Percentiles rank a stretch among this genome's conserved stretches.
These are phyloP conservation scores for Heliothis subflexa DNA, from an alignment of 1,140 invertebrate genomes.

Conservation along the genomic window DNA sequence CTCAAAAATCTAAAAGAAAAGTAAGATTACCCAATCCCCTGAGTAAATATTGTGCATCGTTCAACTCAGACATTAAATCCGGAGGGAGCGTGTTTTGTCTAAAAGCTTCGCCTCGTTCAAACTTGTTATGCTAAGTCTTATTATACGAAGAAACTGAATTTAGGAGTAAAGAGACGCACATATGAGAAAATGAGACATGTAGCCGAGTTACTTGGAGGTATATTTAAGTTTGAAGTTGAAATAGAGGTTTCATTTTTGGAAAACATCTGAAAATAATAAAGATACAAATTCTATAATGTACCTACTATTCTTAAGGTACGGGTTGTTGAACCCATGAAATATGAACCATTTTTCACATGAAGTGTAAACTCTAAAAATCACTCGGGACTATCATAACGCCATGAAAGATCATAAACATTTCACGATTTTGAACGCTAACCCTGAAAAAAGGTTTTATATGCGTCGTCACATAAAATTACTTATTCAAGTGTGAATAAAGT, in stretches of 20 bases:
- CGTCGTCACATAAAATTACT: conserved; percentile 42
- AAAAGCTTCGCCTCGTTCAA: conserved; percentile 80
- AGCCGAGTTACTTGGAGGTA: too few species aligned
- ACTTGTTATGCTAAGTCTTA: conserved; percentile 62
- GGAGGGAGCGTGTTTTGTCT: conserved; percentile 67
- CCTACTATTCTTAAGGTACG: too few species aligned
- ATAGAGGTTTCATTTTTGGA: too few species aligned
- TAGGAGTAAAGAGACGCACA: not conserved
- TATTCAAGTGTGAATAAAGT: conserved; percentile 54
- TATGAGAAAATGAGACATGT: conserved; percentile 4
- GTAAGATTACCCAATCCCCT: conserved; percentile 34
- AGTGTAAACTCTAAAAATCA: conserved; percentile 35
- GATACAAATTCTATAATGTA: too few species aligned
- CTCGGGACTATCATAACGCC: conserved; percentile 19
- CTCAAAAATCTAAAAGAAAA: conserved; percentile 15
- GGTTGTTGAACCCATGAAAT: not conserved
- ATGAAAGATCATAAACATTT: conserved; percentile 28
- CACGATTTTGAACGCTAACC: conserved; percentile 32
- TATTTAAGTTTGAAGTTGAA: too few species aligned
- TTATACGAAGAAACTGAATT: conserved; percentile 58
- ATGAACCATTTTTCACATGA: conserved; percentile 6
- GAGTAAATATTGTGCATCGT: conserved; percentile 58
- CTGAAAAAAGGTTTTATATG: conserved; percentile 33
- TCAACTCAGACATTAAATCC: conserved; percentile 67
- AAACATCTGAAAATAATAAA: too few species aligned